Percentiles rank a stretch among this genome's conserved stretches.
phyloP scores from a whole-genome alignment of 2,113 vertebrate genomes.

The Ranitomeya variabilis region DNA sequence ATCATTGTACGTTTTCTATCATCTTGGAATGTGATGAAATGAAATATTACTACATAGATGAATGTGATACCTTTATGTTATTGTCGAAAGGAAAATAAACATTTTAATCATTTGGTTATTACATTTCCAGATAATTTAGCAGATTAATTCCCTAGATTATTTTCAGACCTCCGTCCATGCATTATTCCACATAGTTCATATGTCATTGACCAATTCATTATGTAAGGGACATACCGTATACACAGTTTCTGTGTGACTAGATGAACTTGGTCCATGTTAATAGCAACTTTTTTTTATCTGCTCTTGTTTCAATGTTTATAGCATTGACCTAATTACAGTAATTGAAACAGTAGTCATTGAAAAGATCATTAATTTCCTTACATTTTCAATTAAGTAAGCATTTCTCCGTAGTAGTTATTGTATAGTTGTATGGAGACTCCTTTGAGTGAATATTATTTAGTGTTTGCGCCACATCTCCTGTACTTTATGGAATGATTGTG shows the following conservation, averaged over 20 bases:
- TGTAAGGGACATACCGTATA: not conserved
- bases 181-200: not conserved
- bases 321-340: not conserved
- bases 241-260: not conserved
- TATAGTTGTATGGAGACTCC: not conserved
- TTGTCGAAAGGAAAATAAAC: not conserved
- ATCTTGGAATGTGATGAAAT: constrained; percentile 20
- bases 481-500: not conserved
- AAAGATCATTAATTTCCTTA: not conserved
- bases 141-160: not conserved
- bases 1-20: not conserved
- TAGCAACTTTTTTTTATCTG: not conserved
- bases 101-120: not conserved
- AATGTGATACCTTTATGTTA: not conserved
- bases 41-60: not conserved
- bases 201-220: not conserved
- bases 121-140: not conserved
- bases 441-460: not conserved
- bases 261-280: not conserved
- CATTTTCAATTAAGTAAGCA: constrained; percentile 2
- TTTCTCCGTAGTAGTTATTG: not conserved
- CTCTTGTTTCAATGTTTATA: not conserved
- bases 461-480: not conserved
- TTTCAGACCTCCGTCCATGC: not conserved
- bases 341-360: not conserved